Evolutionary conservation across 2,113 vertebrate species (phyloP), one percentile per base, ranked within the genome.

Genomic region (Psettodes erumei): DNA sequence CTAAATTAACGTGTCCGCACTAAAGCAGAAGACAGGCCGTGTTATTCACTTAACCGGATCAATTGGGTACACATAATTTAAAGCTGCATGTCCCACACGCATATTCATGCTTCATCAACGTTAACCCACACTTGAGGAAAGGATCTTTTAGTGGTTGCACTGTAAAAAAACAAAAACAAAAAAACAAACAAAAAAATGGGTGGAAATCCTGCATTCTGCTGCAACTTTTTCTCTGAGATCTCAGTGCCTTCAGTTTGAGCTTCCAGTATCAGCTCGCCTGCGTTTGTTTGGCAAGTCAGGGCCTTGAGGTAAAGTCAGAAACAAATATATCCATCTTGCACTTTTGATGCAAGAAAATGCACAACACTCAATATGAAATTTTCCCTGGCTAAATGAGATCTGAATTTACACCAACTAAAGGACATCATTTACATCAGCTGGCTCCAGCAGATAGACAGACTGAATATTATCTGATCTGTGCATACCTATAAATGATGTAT

Each of bases 1-100:
- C 53, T 66, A 45, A 59, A 60, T 66, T 37, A 71, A 66, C 0
- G 0, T 6, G 37, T 64, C 66, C 6, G 48, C 33, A 35, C 64
- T 33, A 18, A 61, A 60, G 21, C n/a, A 60, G 51, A n/a, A 50
- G 21, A 54, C 10, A 42, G 27, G 19, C 18, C 0, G 2, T 25
- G 7, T n/a, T 56, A 30, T 23, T 37, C 30, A 47, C 13, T 70
- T 23, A 32, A 30, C 3, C 33, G 19, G n/a, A 58, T 59, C 15
- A 8, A 50, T 59, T n/a, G 19, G 1, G 27, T n/a, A 11, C 18
- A 53, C 0, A 16, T 15, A 30, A 12, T 5, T 35, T 50, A 48
- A 8, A 47, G 3, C 28, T 37, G 23, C n/a, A 40, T 2, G 8
- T 12, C 21, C 5, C 5, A 1, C 8, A 37, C 8, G 5, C n/a